Base-by-base conservation (phyloP, 2,797 vertebrate species). In the Parotocinclus haroldoi region DNA sequence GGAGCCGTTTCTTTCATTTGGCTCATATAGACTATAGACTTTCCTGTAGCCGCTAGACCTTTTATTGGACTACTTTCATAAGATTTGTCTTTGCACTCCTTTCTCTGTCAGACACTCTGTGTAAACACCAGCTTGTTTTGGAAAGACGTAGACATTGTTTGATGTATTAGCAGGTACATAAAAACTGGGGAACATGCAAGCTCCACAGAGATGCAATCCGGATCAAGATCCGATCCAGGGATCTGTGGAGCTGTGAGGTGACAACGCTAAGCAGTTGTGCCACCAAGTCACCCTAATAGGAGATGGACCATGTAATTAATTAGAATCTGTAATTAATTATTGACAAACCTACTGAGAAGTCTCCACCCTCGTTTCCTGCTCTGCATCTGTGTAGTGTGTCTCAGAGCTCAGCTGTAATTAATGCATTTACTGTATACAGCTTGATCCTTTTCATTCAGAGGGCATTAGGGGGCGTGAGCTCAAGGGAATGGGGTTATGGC, bases 61-160 rank as follows among this genome's bases (percentile, higher is more conserved):
- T 9, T 3, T 18, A 53, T 57, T 58, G 17, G 46, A 58, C 11
- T 49, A 38, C 39, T 46, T 59, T 44, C n/a, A 55, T 49, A 13
- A 2, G 12, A 37, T 69, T 45, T 8, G n/a, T 49, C 9, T 42
- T 44, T 27, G 11, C 61, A 59, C 56, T 51, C 38, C 55, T 54
- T 64, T 46, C 46, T 63, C 44, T 10, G 48, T 57, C 10, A 78
- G 76, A 79, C 80, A 84, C 8, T 42, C 8, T 14, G 83, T 5
- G 5, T 27, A 27, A 90, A 89, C 27, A 88, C 81, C 75, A 67
- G 82, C 82, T 87, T 86, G 81, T 89, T 88, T 88, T 86, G 78
- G 80, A 81, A 83, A 83, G 80, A 46, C 12, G 5, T 5, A 27
- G 27, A 27, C 27, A 5, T 27, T 27, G 5, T 27, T 2, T 2